phyloP scores from a whole-genome alignment of 2,888 invertebrate genomes.

The Neoaliturus tenellus region DNA sequence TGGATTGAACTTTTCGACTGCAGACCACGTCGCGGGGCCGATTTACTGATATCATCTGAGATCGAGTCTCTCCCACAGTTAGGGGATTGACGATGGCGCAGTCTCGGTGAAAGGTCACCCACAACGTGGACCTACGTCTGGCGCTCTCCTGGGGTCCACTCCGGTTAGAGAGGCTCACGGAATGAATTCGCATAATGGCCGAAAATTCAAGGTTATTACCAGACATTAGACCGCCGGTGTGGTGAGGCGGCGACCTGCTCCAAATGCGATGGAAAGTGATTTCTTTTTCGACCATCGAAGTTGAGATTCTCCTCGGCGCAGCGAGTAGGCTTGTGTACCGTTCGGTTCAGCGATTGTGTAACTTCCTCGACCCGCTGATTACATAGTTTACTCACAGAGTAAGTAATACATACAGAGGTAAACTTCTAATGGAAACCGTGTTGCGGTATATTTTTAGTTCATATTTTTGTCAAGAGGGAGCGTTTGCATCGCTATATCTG shows the following conservation, averaged over 20 bases:
- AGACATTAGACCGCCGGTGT: background rate
- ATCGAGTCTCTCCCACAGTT: background rate
- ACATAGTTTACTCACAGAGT: too few species aligned
- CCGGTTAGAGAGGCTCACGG: background rate
- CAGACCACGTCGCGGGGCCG: background rate
- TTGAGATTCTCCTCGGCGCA: too few species aligned
- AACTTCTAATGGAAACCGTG: too few species aligned
- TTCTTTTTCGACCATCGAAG: background rate
- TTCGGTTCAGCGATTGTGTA: too few species aligned
- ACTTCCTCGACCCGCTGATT: too few species aligned
- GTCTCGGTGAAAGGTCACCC: background rate
- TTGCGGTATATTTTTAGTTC: too few species aligned
- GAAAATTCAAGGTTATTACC: background rate
- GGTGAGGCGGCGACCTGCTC: background rate
- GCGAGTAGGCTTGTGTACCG: too few species aligned
- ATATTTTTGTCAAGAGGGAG: too few species aligned
- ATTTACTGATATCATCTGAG: background rate
- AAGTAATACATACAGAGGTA: too few species aligned
- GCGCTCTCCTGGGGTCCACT: background rate
- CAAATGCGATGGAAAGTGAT: conserved; percentile 4
- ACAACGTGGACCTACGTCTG: background rate
- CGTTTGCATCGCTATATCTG: too few species aligned
- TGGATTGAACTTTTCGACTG: too few species aligned
- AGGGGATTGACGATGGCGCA: background rate
- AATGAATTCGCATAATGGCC: conserved; percentile 7